Evolutionary conservation across 1,140 invertebrate genomes (phyloP).

Genomic region (Zaprionus vittiger): DNA sequence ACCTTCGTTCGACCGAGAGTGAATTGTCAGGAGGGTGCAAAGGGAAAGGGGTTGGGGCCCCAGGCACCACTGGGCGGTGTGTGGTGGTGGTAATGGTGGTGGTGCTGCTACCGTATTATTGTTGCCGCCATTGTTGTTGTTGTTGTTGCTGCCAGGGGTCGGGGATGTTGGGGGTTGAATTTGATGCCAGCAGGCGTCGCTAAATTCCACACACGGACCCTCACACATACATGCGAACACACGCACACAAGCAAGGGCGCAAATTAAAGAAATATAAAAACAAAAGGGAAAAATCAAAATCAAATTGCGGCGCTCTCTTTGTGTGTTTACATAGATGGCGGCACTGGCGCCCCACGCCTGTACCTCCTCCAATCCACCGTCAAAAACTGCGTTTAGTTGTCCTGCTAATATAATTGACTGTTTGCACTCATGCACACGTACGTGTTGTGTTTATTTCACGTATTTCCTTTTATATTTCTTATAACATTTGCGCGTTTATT

Average conservation of each 20-base stretch:
- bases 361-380: neutral
- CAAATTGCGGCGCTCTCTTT: conserved; percentile 37
- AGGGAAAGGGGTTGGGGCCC: conserved; percentile 13
- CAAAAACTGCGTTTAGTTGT: neutral
- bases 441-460: conserved; percentile 43
- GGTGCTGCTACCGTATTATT: conserved; percentile 14
- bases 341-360: conserved; percentile 1
- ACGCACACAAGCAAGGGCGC: conserved; percentile 47
- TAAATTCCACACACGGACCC: conserved; percentile 36
- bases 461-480: conserved; percentile 44
- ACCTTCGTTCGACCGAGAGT: conserved; percentile 55
- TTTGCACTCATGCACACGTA: neutral
- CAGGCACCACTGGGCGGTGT: conserved; percentile 29
- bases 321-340: conserved; percentile 37
- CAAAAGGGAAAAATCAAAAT: conserved; percentile 53
- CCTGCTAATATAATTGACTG: conserved; percentile 3
- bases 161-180: conserved; percentile 68
- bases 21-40: conserved; percentile 29
- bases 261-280: conserved; percentile 64
- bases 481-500: conserved; percentile 54
- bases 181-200: conserved; percentile 42
- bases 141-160: conserved; percentile 21
- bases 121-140: conserved; percentile 14
- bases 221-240: conserved; percentile 24
- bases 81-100: conserved; percentile 34